These are phyloP conservation scores for Nyctereutes procyonoides DNA, from an alignment of 2,113 vertebrate genomes.

Conservation along the genomic window DNA sequence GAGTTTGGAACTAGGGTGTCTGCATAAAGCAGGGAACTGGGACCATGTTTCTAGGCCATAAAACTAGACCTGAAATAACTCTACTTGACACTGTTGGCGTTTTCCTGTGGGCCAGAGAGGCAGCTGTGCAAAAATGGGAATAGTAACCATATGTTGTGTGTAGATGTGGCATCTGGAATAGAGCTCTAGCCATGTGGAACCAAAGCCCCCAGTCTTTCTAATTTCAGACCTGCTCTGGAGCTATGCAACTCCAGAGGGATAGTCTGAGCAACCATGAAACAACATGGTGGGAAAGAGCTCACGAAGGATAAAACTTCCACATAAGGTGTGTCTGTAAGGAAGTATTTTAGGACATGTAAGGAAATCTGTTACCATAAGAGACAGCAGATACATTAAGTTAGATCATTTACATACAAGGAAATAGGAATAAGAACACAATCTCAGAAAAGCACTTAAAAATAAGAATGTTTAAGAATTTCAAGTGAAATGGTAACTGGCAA, in stretches of 20 bases:
- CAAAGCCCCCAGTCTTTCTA: not conserved
- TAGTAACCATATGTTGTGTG: not conserved
- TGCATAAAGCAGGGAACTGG: not conserved
- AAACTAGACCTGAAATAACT: constrained; percentile 16
- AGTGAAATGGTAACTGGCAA: not conserved
- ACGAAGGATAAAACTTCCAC: not conserved
- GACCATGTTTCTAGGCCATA: not conserved
- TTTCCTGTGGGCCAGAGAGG: constrained; percentile 29
- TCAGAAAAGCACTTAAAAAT: not conserved
- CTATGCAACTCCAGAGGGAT: not conserved
- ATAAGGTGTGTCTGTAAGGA: not conserved
- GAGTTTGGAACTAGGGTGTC: not conserved
- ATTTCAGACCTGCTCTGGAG: constrained; percentile 20
- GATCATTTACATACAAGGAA: not conserved
- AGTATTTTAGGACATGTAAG: not conserved
- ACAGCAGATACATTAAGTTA: not conserved
- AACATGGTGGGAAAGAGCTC: not conserved
- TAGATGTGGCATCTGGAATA: constrained; percentile 1
- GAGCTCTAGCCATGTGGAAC: not conserved
- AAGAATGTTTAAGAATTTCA: constrained; percentile 15
- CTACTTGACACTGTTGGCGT: not conserved
- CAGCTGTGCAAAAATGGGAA: constrained; percentile 21
- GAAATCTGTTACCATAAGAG: not conserved
- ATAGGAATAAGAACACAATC: not conserved
- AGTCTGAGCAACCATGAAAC: not conserved